Evolutionary conservation across 2,888 invertebrate species (phyloP).

Genomic region (Leucophenga montana): DNA sequence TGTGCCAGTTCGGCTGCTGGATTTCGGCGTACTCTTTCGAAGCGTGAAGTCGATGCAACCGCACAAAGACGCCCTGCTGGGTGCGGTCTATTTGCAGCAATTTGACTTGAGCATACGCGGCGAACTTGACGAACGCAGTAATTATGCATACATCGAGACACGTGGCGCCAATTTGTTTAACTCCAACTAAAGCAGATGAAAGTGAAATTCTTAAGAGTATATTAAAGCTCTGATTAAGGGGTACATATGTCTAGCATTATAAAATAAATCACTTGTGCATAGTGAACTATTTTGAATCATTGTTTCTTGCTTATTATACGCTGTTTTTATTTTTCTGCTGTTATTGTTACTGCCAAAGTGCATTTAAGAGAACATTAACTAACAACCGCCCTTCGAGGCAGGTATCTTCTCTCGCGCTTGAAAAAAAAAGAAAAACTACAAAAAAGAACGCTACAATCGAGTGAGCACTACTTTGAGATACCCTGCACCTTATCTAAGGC

Average conservation of each 20-base stretch:
- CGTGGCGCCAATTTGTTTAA: constrained; percentile 38
- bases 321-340: neutral
- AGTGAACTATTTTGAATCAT: too few relatives aligned
- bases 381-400: too few relatives aligned
- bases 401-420: too few relatives aligned
- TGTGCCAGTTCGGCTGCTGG: constrained; percentile 57
- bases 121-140: constrained; percentile 36
- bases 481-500: too few relatives aligned
- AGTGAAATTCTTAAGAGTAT: constrained; percentile 28
- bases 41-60: constrained; percentile 26
- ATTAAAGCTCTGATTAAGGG: constrained; percentile 10
- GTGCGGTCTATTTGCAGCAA: constrained; percentile 63
- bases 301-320: too few relatives aligned
- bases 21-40: constrained; percentile 64
- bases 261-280: neutral
- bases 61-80: constrained; percentile 52
- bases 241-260: constrained; percentile 39
- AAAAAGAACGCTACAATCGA: too few relatives aligned
- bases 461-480: too few relatives aligned
- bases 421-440: too few relatives aligned
- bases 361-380: too few relatives aligned
- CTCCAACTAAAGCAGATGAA: too few relatives aligned
- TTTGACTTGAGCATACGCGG: constrained; percentile 39
- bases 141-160: constrained; percentile 27
- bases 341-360: constrained; percentile 7